Conservation (phyloP, 30 jellyfish, hydroid and myxozoan genomes). For the Hydra vulgaris region DNA sequence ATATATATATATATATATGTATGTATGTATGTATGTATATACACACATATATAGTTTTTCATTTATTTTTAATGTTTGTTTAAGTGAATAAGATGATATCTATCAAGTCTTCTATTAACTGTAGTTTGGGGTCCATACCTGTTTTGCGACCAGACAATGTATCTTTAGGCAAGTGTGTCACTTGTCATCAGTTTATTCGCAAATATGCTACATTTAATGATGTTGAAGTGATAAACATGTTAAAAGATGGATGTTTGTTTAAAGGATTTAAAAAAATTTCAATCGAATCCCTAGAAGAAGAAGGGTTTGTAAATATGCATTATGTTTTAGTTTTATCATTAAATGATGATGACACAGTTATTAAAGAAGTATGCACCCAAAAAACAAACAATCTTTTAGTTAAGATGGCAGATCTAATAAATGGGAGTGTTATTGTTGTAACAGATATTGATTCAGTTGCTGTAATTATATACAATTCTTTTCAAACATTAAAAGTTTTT, state of each 20-base stretch:
- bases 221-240: conserved; percentile 12
- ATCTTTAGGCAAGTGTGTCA: conserved; percentile 25
- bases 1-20: too few relatives aligned
- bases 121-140: neutral
- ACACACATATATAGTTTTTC: too few relatives aligned
- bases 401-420: neutral
- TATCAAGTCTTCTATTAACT: neutral
- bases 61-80: neutral
- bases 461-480: neutral
- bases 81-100: neutral
- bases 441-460: conserved; percentile 18
- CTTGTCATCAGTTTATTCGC: conserved; percentile 23
- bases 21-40: too few relatives aligned
- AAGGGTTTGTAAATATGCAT: conserved; percentile 27
- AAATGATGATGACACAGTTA: neutral
- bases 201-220: conserved; percentile 16
- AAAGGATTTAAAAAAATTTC: conserved; percentile 17
- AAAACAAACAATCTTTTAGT: neutral
- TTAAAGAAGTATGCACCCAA: conserved; percentile 18
- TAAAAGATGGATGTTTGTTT: conserved; percentile 22
- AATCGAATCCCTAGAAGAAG: conserved; percentile 19
- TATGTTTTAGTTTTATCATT: conserved; percentile 3
- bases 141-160: conserved; percentile 33
- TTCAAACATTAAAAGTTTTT: neutral
- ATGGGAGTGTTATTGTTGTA: neutral